phyloP scores from a whole-genome alignment of 1,140 invertebrate genomes.

The Uloborus diversus region DNA sequence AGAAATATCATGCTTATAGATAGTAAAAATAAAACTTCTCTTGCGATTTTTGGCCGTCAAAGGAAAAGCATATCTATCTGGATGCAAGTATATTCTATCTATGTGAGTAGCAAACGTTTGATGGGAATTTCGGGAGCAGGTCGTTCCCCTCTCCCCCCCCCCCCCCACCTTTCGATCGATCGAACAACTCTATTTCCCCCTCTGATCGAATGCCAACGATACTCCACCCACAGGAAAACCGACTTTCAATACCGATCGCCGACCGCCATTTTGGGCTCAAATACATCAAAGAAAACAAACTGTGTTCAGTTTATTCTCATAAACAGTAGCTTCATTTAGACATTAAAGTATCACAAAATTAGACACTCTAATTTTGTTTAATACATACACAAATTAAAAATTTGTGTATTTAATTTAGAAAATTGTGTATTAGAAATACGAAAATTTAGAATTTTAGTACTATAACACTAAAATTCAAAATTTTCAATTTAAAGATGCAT shows the following conservation, averaged over 20 bases:
- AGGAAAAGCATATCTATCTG: not conserved
- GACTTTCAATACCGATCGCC: constrained; percentile 10
- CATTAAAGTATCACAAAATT: too few species aligned
- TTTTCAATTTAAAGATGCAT: too few species aligned
- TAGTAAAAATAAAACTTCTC: not conserved
- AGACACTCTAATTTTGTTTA: too few species aligned
- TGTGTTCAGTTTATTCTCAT: not conserved
- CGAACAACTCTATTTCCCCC: constrained; percentile 50
- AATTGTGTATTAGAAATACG: too few species aligned
- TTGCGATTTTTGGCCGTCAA: not conserved
- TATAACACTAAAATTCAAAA: too few species aligned
- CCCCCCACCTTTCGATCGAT: constrained; percentile 32
- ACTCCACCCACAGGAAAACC: constrained; percentile 23
- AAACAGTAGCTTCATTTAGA: too few species aligned
- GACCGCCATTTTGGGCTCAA: constrained; percentile 34
- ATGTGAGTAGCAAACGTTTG: constrained; percentile 29
- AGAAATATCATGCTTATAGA: too few species aligned
- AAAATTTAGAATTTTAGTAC: too few species aligned
- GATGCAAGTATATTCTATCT: not conserved
- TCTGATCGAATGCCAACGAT: constrained; percentile 56
- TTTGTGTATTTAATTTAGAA: too few species aligned
- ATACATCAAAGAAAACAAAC: not conserved
- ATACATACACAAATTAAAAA: too few species aligned
- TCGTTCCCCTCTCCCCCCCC: not conserved
- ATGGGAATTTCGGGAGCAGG: constrained; percentile 33